Base-by-base conservation (phyloP, 2,113 vertebrate genomes). In the Leuciscus idus region DNA sequence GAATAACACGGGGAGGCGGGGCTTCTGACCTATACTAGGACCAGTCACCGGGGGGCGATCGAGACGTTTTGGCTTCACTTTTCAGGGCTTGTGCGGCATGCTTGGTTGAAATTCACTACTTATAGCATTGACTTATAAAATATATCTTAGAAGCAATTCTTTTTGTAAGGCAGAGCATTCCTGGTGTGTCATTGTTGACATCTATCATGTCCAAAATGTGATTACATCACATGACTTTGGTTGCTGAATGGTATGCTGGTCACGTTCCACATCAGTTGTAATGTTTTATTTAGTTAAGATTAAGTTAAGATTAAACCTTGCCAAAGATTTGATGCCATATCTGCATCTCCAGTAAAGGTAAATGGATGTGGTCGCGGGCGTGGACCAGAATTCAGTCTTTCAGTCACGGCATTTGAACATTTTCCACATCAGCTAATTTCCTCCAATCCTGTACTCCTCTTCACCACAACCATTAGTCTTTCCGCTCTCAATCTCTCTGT, bases 401-500 rank as follows among this genome's bases (percentile, higher is more conserved):
- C 87, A 85, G 91, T 90, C 89, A 90, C 86, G 89, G 78, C 85
- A 87, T 88, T 90, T 90, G 82, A 90, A 90, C 75, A 89, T 90
- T 90, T 91, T 91, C 88, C 91, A 91, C 90, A 90, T 90, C 90
- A 90, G 77, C 87, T 87, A 84, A 83, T 88, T 84, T 78, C 84
- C 76, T 84, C 43, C 76, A 87, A 68, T 83, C 85, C 81, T 64
- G 68, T 80, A 81, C 85, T 66, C 85, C 28, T 62, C 84, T 84
- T 89, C 88, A 89, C 85, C 88, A 68, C 88, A 87, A 87, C 78
- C 78, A 87, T 89, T 84, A 89, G 66, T 87, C 74, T 89, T 85
- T 85, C 79, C 77, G 52, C 85, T 76, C 78, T 73, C 50, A 73
- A 57, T 85, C 74, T 86, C 81, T 43, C 84, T 75, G 61, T 86